Percentiles rank a stretch among this genome's conserved stretches.
Conservation (phyloP, 2,113 vertebrate genomes). For the Notiomystis cincta region DNA sequence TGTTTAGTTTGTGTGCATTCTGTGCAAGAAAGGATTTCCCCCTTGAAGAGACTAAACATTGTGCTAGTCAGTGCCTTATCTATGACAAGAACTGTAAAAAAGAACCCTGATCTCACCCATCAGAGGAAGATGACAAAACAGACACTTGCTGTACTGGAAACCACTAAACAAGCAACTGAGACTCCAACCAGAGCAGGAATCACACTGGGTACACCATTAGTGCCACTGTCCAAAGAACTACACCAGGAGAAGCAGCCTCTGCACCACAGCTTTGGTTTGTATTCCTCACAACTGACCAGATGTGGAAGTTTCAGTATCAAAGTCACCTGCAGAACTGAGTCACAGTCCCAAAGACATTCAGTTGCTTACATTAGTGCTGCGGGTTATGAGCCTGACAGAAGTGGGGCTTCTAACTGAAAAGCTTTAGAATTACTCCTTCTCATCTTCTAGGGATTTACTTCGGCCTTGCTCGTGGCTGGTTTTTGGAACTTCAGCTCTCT, state of each 20-base stretch:
- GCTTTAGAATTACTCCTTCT: background rate
- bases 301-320: background rate
- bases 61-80: background rate
- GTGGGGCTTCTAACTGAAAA: background rate
- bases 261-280: background rate
- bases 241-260: background rate
- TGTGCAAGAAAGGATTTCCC: background rate
- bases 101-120: background rate
- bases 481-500: background rate
- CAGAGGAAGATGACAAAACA: background rate
- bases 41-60: background rate
- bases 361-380: background rate
- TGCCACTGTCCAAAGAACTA: background rate
- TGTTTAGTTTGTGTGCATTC: background rate
- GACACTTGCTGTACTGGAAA: background rate
- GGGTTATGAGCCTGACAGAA: background rate
- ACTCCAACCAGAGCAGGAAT: background rate
- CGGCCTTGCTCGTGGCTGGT: background rate
- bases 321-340: background rate
- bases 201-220: background rate
- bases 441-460: slow-evolving; percentile 1
- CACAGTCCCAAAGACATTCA: background rate
- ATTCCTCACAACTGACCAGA: background rate
- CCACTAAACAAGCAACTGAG: slow-evolving; percentile 33
- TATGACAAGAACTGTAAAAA: background rate